Conservation (phyloP, 2,113 vertebrate genomes). For the Menidia beryllina region DNA sequence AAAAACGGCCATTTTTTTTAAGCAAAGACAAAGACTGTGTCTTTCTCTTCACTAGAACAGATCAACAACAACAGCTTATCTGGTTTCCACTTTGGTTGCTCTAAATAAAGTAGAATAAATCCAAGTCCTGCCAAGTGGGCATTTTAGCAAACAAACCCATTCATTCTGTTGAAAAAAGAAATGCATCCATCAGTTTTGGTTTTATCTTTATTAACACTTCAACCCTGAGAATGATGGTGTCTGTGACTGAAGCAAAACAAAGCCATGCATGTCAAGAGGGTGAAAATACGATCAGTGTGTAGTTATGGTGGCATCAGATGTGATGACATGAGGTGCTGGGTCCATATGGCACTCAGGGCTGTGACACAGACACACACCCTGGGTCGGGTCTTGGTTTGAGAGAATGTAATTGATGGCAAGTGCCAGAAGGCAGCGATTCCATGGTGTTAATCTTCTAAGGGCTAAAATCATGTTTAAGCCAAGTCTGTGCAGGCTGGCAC, state of each 20-base stretch:
- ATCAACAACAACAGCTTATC: conserved; percentile 2
- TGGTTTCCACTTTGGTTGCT: conserved; percentile 2
- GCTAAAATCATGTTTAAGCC: conserved; percentile 41
- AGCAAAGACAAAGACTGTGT: background rate
- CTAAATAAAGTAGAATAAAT: conserved; percentile 7
- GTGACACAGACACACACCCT: conserved; percentile 44
- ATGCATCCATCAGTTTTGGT: background rate
- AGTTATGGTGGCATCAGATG: conserved; percentile 18
- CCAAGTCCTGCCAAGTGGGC: background rate
- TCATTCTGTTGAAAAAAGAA: background rate
- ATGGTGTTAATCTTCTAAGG: conserved; percentile 68
- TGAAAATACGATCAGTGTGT: conserved; percentile 26
- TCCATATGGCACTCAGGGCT: conserved; percentile 46
- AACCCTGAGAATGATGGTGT: conserved; percentile 3
- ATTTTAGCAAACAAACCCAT: conserved; percentile 7
- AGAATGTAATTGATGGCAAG: conserved; percentile 52
- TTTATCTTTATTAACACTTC: conserved; percentile 18
- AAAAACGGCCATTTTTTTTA: background rate
- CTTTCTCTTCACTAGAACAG: background rate
- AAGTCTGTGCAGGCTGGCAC: conserved; percentile 15
- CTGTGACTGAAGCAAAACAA: conserved; percentile 15
- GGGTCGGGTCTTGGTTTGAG: conserved; percentile 57
- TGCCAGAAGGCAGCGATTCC: conserved; percentile 60
- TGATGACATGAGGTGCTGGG: conserved; percentile 31
- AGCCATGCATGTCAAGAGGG: conserved; percentile 28